Percentiles rank a stretch among this genome's conserved stretches.
Evolutionary conservation across 1,140 invertebrate species (phyloP).

Genomic region (Protaetia brevitarsis): DNA sequence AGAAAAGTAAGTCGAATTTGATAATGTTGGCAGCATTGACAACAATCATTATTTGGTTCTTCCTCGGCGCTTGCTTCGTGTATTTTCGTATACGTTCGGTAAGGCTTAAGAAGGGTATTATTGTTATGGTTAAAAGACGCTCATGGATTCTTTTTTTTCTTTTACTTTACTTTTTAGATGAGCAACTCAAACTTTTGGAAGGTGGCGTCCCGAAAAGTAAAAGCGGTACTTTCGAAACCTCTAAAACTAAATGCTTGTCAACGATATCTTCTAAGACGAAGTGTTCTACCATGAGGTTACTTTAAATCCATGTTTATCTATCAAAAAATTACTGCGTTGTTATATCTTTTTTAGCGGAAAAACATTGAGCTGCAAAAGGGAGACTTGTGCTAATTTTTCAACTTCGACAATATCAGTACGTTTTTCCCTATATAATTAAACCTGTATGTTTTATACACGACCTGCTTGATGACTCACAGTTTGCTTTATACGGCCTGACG

Average conservation of each 20-base stretch:
- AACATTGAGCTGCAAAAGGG: too few relatives aligned
- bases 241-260: conserved; percentile 16
- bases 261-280: conserved; percentile 5
- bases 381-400: too few relatives aligned
- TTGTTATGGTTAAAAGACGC: neutral
- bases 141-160: too few relatives aligned
- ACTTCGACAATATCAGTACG: too few relatives aligned
- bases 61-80: conserved; percentile 42
- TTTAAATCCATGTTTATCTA: too few relatives aligned
- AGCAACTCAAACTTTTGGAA: neutral
- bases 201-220: neutral
- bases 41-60: conserved; percentile 43
- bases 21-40: conserved; percentile 39
- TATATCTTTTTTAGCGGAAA: too few relatives aligned
- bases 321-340: too few relatives aligned
- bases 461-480: too few relatives aligned
- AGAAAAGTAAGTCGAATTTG: conserved; percentile 27
- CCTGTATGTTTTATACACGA: too few relatives aligned
- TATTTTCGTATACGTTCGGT: conserved; percentile 39
- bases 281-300: conserved; percentile 13
- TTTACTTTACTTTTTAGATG: neutral
- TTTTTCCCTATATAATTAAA: too few relatives aligned
- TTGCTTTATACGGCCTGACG: too few relatives aligned
- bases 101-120: conserved; percentile 1
- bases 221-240: neutral